phyloP scores from a whole-genome alignment of 2,888 invertebrate species.

The Conistra vaccinii region DNA sequence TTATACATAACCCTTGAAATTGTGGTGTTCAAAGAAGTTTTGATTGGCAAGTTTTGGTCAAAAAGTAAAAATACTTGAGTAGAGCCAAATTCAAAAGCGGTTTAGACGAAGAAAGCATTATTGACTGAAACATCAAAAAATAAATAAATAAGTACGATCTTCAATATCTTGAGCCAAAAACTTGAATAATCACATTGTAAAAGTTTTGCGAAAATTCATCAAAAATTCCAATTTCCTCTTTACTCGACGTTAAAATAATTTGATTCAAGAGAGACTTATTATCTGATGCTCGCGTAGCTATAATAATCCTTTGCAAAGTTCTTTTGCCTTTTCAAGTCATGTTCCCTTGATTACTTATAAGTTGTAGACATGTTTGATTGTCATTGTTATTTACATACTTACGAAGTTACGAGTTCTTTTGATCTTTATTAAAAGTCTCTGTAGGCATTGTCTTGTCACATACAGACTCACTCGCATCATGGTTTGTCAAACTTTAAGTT shows the following conservation, averaged over 20 bases:
- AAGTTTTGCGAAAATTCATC: conserved; percentile 46
- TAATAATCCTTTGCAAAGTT: conserved; percentile 44
- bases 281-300: conserved; percentile 17
- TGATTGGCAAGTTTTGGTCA: background rate
- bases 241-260: conserved; percentile 31
- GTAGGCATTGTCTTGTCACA: background rate
- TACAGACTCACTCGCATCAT: background rate
- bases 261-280: conserved; percentile 21
- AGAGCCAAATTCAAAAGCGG: background rate
- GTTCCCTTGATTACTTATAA: conserved; percentile 36
- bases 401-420: conserved; percentile 12
- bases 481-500: background rate
- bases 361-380: conserved; percentile 30
- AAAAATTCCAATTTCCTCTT: conserved; percentile 51
- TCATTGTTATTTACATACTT: conserved; percentile 27
- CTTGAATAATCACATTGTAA: conserved; percentile 17
- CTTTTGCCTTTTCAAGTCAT: conserved; percentile 3
- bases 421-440: conserved; percentile 19
- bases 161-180: conserved; percentile 18
- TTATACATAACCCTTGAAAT: background rate
- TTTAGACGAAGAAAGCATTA: background rate
- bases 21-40: background rate
- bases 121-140: background rate
- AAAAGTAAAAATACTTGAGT: background rate
- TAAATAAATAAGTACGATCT: conserved; percentile 6